Conservation (phyloP, 92 coral and sea anemone genomes). For the Heliopora coerulea region DNA sequence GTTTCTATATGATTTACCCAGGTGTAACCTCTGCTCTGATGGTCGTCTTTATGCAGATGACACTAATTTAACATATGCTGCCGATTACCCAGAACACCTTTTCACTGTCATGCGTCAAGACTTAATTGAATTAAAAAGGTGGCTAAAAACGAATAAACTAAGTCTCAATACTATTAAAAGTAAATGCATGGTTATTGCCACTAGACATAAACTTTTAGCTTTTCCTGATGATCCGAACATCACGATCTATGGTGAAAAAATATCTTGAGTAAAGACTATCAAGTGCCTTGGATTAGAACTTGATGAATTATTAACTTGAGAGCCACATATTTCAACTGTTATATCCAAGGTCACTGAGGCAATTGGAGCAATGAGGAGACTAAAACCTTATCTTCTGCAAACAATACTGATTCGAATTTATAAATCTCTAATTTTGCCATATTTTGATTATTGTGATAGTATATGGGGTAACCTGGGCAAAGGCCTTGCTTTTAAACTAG, state of each 20-base stretch:
- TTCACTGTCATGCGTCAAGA: conserved; percentile 23
- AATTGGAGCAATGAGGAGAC: too few species aligned
- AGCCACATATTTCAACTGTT: too few species aligned
- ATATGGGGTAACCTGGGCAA: conserved; percentile 10
- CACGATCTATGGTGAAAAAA: neutral
- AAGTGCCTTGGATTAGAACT: conserved; percentile 22
- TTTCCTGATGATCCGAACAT: conserved; percentile 23
- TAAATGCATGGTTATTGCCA: conserved; percentile 26
- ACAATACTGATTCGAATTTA: conserved; percentile 5
- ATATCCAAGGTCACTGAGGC: too few species aligned
- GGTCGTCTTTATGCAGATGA: neutral
- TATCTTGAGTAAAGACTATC: conserved; percentile 7
- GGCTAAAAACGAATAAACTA: conserved; percentile 20
- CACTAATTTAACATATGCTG: neutral
- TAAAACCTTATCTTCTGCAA: too few species aligned
- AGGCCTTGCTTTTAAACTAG: neutral
- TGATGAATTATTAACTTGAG: neutral
- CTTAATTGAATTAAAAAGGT: conserved; percentile 13
- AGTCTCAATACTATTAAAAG: conserved; percentile 38
- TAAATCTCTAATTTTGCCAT: conserved; percentile 20
- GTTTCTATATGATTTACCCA: neutral
- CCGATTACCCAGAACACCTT: neutral
- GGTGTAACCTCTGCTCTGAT: neutral
- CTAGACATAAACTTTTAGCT: conserved; percentile 15
- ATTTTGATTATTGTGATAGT: conserved; percentile 17